phyloP scores from a whole-genome alignment of 2,113 vertebrate species.

The Prolemur simus region DNA sequence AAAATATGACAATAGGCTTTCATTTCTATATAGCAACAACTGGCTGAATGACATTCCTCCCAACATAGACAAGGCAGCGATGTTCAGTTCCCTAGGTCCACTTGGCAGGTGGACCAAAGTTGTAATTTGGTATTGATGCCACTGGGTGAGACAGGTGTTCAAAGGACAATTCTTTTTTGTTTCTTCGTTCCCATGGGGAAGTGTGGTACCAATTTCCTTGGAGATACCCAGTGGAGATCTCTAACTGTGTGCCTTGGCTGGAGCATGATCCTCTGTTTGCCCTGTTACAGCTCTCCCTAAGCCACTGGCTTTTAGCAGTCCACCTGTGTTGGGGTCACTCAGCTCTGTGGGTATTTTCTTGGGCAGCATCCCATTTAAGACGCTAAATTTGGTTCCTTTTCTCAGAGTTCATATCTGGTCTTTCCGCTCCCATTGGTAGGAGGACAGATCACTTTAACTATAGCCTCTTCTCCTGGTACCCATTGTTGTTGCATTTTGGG shows the following conservation, averaged over 20 bases:
- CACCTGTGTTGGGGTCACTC: neutral
- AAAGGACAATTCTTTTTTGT: neutral
- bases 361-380: neutral
- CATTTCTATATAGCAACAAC: neutral
- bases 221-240: neutral
- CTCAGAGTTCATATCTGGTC: neutral
- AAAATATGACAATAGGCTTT: neutral
- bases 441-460: neutral
- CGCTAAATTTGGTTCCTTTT: neutral
- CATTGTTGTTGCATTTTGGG: neutral
- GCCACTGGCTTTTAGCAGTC: neutral
- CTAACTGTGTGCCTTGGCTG: neutral
- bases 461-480: neutral
- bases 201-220: neutral
- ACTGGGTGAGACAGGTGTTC: neutral
- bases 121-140: neutral
- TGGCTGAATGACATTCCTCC: neutral
- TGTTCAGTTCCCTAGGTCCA: neutral
- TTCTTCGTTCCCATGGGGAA: neutral
- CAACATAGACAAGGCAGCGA: too few species aligned
- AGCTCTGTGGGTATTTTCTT: neutral
- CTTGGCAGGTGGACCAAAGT: neutral
- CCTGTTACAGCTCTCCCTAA: neutral
- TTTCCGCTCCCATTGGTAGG: neutral
- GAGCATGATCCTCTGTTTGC: neutral